A percentile compares a stretch with the other conserved stretches of the same genome.
Evolutionary conservation across 1,140 invertebrate species (phyloP).

Genomic region (Drosophila eugracilis): DNA sequence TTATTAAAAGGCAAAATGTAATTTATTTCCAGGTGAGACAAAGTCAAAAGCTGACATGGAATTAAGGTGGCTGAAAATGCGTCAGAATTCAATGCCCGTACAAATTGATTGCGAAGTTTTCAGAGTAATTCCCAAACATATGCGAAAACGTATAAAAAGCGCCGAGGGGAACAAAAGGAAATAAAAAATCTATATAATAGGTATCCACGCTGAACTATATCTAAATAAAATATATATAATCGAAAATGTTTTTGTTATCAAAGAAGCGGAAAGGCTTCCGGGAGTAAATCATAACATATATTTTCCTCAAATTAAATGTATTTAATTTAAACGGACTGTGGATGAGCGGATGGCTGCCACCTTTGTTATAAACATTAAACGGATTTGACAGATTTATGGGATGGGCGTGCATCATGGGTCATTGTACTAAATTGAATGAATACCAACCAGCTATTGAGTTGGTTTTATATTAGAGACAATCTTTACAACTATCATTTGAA

Average conservation of each 20-base stretch:
- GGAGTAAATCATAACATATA: conserved; percentile 23
- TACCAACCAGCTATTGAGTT: background rate
- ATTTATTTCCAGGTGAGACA: conserved; percentile 12
- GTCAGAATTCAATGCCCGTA: conserved; percentile 83
- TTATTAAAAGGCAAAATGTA: background rate
- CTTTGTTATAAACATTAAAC: conserved; percentile 19
- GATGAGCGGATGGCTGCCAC: conserved; percentile 20
- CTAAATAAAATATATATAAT: conserved; percentile 30
- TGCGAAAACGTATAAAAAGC: conserved; percentile 74
- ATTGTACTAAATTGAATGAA: background rate
- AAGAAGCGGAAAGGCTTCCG: conserved; percentile 31
- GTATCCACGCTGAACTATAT: conserved; percentile 23
- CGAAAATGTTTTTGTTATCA: conserved; percentile 37
- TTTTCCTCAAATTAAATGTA: conserved; percentile 23
- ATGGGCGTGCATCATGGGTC: conserved; percentile 8
- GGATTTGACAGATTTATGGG: conserved; percentile 27
- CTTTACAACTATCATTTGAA: background rate
- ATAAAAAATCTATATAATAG: conserved; percentile 22
- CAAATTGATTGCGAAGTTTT: conserved; percentile 83
- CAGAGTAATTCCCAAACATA: conserved; percentile 76
- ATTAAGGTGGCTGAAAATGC: conserved; percentile 58
- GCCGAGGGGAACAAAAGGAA: conserved; percentile 59
- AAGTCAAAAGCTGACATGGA: conserved; percentile 30
- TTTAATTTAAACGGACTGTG: conserved; percentile 12
- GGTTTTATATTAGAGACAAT: background rate